Conservation (phyloP, 2,797 vertebrate genomes). For the Orientallactaga sibirica region DNA sequence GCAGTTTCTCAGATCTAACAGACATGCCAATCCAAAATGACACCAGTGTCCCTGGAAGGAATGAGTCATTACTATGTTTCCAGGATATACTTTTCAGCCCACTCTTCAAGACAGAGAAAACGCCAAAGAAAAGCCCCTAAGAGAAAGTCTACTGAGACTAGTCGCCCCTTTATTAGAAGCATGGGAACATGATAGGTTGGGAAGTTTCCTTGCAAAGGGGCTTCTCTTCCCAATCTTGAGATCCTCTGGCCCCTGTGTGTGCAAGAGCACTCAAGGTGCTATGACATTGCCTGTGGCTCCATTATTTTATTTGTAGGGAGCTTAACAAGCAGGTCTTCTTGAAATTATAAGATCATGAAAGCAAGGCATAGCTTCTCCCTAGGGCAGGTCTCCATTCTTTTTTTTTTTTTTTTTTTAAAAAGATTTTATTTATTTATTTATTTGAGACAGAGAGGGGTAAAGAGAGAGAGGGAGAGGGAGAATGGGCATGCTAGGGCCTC, state of each 20-base stretch:
- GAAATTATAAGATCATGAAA: background rate
- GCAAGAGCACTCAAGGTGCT: too few species aligned
- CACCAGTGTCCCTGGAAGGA: background rate
- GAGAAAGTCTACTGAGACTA: background rate
- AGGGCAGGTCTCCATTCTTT: background rate
- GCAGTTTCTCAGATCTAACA: background rate
- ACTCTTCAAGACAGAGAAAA: background rate
- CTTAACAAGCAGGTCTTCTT: background rate
- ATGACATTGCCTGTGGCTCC: background rate
- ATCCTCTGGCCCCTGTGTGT: too few species aligned
- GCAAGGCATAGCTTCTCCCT: background rate
- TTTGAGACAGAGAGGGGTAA: too few species aligned
- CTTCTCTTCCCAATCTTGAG: background rate
- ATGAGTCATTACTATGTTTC: background rate
- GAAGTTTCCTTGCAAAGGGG: background rate
- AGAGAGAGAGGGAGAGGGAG: too few species aligned
- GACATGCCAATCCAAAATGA: too few species aligned
- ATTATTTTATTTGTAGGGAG: background rate
- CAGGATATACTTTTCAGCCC: background rate
- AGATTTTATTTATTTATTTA: too few species aligned
- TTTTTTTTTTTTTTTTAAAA: background rate
- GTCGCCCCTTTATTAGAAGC: background rate
- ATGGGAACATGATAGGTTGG: background rate
- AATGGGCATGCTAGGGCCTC: too few species aligned
- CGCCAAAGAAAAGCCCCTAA: background rate